Conservation (phyloP, 2,888 invertebrate genomes). For the Apantesis nais region DNA sequence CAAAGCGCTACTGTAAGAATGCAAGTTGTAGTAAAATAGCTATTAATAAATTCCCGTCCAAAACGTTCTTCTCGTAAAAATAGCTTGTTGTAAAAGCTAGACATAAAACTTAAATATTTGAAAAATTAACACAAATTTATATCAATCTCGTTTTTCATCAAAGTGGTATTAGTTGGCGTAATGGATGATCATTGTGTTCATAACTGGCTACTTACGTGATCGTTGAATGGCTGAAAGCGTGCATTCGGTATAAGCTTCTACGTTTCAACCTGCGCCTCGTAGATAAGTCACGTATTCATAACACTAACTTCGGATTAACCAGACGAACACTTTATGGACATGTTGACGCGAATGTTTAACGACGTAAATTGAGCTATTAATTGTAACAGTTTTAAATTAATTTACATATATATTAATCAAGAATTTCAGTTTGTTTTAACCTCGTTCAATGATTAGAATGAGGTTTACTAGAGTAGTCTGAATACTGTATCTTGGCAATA, state of each 20-base stretch:
- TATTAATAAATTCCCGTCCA: background rate
- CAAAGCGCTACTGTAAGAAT: background rate
- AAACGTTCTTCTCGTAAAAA: background rate
- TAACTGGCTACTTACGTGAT: slow-evolving; percentile 42
- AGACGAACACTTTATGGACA: slow-evolving; percentile 38
- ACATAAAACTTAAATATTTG: background rate
- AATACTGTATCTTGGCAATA: too few species aligned
- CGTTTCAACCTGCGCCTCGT: slow-evolving; percentile 60
- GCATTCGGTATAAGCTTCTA: slow-evolving; percentile 54
- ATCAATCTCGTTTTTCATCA: slow-evolving; percentile 6
- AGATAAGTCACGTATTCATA: slow-evolving; percentile 79
- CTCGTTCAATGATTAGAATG: too few species aligned
- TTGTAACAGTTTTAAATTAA: slow-evolving; percentile 6
- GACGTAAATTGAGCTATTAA: slow-evolving; percentile 13
- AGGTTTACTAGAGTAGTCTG: too few species aligned
- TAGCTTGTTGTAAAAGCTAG: background rate
- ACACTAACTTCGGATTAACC: slow-evolving; percentile 68
- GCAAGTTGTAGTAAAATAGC: background rate
- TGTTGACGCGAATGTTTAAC: slow-evolving; percentile 26
- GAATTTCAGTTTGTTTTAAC: background rate
- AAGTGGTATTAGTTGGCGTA: slow-evolving; percentile 33
- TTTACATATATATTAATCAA: background rate
- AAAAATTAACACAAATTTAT: background rate
- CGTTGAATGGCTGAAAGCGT: slow-evolving; percentile 58
- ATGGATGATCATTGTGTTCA: slow-evolving; percentile 42